These are phyloP conservation scores for Pterois miles DNA, from an alignment of 2,797 vertebrate species.

Conservation along the genomic window DNA sequence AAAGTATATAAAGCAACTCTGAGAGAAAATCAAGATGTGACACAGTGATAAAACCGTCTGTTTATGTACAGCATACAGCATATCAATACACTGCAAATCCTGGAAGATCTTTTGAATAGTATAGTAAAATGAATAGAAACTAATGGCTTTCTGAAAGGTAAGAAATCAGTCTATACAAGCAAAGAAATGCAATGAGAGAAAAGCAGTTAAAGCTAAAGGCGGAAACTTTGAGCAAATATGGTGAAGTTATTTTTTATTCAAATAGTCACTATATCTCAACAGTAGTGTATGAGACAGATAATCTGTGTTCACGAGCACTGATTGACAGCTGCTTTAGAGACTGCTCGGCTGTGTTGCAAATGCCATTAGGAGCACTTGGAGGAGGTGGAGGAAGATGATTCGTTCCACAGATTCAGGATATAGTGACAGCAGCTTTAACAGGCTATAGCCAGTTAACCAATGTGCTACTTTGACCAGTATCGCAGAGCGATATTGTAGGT, in stretches of 20 bases:
- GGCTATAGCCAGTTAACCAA: not conserved
- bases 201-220: not conserved
- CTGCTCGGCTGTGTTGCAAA: too few species aligned
- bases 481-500: not conserved
- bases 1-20: not conserved
- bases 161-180: not conserved
- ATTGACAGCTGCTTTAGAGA: too few species aligned
- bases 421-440: too few species aligned
- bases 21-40: not conserved
- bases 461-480: not conserved
- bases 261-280: too few species aligned
- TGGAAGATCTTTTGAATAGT: not conserved
- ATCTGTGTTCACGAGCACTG: too few species aligned
- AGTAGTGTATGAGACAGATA: too few species aligned
- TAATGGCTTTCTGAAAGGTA: not conserved
- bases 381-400: too few species aligned
- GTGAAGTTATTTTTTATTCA: too few species aligned
- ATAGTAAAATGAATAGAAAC: not conserved
- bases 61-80: not conserved
- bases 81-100: not conserved
- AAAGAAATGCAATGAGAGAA: not conserved
- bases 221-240: too few species aligned
- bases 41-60: not conserved
- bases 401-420: too few species aligned
- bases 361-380: too few species aligned